A percentile compares a stretch with the other conserved stretches of the same genome.
These are phyloP conservation scores for Lerema accius DNA, from an alignment of 1,140 invertebrate genomes.

Conservation along the genomic window DNA sequence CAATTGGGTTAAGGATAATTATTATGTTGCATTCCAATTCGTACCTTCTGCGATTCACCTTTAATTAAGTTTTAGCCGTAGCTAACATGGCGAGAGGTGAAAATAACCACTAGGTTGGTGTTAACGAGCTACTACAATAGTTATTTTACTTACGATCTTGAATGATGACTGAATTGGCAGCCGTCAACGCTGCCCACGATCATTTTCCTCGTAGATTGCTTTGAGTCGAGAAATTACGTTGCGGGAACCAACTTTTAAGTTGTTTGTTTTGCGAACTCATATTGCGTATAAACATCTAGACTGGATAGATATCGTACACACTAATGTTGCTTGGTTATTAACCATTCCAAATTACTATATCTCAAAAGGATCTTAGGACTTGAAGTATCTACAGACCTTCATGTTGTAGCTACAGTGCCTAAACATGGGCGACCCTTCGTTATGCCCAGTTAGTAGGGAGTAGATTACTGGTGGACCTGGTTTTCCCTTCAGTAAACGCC, in stretches of 20 bases:
- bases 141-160: constrained; percentile 27
- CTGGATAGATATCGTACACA: too few relatives aligned
- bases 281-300: not conserved
- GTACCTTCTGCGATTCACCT: constrained; percentile 10
- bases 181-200: constrained; percentile 12
- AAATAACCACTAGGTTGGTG: constrained; percentile 21
- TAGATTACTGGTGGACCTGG: too few relatives aligned
- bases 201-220: constrained; percentile 16
- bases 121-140: constrained; percentile 7
- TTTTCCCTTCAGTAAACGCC: too few relatives aligned
- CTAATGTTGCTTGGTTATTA: too few relatives aligned
- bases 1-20: constrained; percentile 78
- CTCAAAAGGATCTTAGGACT: too few relatives aligned
- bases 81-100: constrained; percentile 6
- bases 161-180: constrained; percentile 23
- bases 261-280: constrained; percentile 10
- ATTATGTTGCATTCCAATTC: constrained; percentile 43
- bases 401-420: too few relatives aligned
- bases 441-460: too few relatives aligned
- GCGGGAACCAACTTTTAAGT: constrained; percentile 13
- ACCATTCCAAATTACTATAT: too few relatives aligned
- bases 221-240: constrained; percentile 24
- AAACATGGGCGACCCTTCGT: too few relatives aligned
- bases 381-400: too few relatives aligned
- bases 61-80: constrained; percentile 8